Evolutionary conservation across 37 sponge, comb jelly and placozoan species (phyloP).

Genomic region (Spongilla lacustris): DNA sequence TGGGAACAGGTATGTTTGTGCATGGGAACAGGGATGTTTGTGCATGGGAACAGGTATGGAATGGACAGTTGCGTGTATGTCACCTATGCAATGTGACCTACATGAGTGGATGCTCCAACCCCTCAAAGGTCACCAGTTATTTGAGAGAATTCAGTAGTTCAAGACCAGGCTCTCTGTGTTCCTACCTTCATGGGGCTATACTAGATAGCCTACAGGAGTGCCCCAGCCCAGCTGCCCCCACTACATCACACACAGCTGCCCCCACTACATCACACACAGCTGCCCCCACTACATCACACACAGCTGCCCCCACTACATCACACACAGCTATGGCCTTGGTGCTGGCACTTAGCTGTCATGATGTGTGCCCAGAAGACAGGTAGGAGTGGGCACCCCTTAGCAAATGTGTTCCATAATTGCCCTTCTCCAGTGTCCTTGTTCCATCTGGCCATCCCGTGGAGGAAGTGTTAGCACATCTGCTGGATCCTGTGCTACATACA

Average conservation of each 20-base stretch:
- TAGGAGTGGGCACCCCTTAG: background rate
- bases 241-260: background rate
- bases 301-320: background rate
- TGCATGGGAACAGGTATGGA: background rate
- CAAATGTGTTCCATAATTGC: background rate
- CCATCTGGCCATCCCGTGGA: conserved; percentile 6
- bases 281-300: background rate
- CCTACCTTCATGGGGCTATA: background rate
- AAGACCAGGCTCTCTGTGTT: background rate
- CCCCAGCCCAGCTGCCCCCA: background rate
- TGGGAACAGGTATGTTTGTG: background rate
- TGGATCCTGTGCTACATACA: conserved; percentile 52
- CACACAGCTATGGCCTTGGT: background rate
- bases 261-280: background rate
- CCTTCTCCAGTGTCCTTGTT: background rate
- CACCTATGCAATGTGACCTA: background rate
- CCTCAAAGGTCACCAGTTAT: background rate
- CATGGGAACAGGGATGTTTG: background rate
- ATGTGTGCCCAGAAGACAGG: background rate
- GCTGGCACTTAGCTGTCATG: background rate
- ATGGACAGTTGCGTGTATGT: no score
- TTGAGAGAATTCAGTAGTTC: background rate
- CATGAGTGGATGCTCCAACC: background rate
- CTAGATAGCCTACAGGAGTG: background rate
- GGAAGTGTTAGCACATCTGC: conserved; percentile 15